These are phyloP conservation scores for Typhlichthys eigenmanni DNA, from an alignment of 2,797 vertebrate genomes.

Conservation along the genomic window DNA sequence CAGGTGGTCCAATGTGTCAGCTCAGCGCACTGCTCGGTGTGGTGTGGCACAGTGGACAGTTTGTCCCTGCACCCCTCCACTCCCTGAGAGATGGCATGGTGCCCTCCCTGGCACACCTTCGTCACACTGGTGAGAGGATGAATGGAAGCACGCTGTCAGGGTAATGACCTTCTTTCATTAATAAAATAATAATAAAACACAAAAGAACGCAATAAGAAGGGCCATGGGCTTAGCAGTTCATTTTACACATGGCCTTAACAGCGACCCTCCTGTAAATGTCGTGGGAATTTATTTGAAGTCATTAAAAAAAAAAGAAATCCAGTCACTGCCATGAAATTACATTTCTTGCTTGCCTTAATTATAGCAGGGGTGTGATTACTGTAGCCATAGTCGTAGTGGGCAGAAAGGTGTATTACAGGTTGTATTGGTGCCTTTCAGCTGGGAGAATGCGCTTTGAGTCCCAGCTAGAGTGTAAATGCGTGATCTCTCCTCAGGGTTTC, in stretches of 20 bases:
- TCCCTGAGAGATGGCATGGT: conserved; percentile 24
- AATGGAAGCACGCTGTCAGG: conserved; percentile 10
- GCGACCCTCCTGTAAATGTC: background rate
- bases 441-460: no score
- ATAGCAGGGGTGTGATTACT: no score
- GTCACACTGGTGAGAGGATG: conserved; percentile 21
- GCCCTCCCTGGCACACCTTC: conserved; percentile 1
- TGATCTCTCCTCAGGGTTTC: no score
- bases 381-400: no score
- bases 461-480: no score
- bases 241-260: background rate
- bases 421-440: no score
- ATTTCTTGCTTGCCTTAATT: no score
- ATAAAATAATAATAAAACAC: background rate
- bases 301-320: background rate
- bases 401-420: no score
- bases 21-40: conserved; percentile 41
- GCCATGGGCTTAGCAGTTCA: background rate
- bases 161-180: conserved; percentile 10
- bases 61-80: conserved; percentile 43
- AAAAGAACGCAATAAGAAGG: conserved; percentile 1
- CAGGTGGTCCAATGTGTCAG: conserved; percentile 60
- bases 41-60: conserved; percentile 22
- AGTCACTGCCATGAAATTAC: no score
- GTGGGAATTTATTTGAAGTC: background rate